Percentiles rank a stretch among this genome's conserved stretches.
These are phyloP conservation scores for Eidolon dupreanum DNA, from an alignment of 2,797 vertebrate genomes.

Conservation along the genomic window DNA sequence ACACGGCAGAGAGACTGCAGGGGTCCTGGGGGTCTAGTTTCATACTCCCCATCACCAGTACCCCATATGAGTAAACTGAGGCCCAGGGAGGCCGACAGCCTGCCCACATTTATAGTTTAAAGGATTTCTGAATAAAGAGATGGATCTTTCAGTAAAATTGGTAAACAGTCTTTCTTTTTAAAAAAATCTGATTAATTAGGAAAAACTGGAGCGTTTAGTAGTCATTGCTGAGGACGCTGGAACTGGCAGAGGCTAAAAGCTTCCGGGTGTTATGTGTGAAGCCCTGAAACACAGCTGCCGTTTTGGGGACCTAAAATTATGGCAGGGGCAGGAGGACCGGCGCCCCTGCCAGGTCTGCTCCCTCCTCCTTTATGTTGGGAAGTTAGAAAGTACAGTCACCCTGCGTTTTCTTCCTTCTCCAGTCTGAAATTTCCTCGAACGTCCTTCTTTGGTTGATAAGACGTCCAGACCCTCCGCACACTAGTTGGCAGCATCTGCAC, in stretches of 20 bases:
- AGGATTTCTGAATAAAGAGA: neutral
- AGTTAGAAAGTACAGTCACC: neutral
- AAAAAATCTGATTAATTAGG: neutral
- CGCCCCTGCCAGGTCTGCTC: accelerated
- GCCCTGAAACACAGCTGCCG: accelerated
- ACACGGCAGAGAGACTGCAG: accelerated
- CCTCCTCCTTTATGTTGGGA: neutral
- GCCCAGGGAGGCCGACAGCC: neutral
- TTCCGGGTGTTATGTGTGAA: neutral
- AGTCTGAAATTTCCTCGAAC: neutral
- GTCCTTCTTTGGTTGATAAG: neutral
- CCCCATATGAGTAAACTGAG: neutral
- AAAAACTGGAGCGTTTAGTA: neutral
- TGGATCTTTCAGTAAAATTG: neutral
- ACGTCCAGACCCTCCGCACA: neutral
- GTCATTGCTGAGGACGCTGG: neutral
- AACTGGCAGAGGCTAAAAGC: neutral
- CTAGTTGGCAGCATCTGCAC: neutral
- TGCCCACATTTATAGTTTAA: accelerated
- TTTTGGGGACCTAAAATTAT: neutral
- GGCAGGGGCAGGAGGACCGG: neutral
- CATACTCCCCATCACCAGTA: neutral
- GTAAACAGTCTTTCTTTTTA: neutral
- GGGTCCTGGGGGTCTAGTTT: neutral
- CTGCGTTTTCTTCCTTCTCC: neutral